Conservation (phyloP, 2,888 invertebrate species). For the Clistopyga incitator region DNA sequence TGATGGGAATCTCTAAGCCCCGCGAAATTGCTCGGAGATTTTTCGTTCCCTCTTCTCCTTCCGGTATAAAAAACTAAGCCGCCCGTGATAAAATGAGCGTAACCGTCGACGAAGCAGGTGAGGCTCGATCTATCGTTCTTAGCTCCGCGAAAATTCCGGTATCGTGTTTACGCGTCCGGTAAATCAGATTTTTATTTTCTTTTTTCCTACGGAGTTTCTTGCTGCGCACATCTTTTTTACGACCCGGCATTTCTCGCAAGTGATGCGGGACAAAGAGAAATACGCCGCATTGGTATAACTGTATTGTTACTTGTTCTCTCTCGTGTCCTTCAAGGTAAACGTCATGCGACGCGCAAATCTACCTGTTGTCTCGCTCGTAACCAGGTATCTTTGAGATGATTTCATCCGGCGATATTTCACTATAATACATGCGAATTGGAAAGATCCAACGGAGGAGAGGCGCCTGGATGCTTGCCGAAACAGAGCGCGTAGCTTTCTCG, state of each 20-base stretch:
- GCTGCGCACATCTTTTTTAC: neutral
- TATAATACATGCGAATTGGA: slow-evolving; percentile 36
- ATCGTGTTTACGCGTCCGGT: neutral
- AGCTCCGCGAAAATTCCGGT: slow-evolving; percentile 15
- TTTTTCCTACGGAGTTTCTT: neutral
- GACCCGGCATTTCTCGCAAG: neutral
- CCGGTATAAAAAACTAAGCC: slow-evolving; percentile 3
- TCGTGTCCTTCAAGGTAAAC: neutral
- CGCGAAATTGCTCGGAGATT: slow-evolving; percentile 47
- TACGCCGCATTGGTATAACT: neutral
- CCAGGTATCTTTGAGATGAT: slow-evolving; percentile 38
- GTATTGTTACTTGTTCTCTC: neutral
- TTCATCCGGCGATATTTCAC: slow-evolving; percentile 40
- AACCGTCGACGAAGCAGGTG: neutral
- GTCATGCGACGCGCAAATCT: neutral
- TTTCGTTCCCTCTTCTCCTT: neutral
- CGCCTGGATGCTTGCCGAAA: slow-evolving; percentile 43
- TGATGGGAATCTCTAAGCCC: slow-evolving; percentile 35
- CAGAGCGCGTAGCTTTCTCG: slow-evolving; percentile 35
- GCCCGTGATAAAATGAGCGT: slow-evolving; percentile 20
- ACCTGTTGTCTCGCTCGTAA: slow-evolving; percentile 3
- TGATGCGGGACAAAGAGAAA: neutral
- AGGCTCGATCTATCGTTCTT: slow-evolving; percentile 23
- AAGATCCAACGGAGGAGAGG: slow-evolving; percentile 34
- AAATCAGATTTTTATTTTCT: slow-evolving; percentile 5